Evolutionary conservation across 2,113 vertebrate genomes (phyloP).

Genomic region (Chloropsis cyanopogon): DNA sequence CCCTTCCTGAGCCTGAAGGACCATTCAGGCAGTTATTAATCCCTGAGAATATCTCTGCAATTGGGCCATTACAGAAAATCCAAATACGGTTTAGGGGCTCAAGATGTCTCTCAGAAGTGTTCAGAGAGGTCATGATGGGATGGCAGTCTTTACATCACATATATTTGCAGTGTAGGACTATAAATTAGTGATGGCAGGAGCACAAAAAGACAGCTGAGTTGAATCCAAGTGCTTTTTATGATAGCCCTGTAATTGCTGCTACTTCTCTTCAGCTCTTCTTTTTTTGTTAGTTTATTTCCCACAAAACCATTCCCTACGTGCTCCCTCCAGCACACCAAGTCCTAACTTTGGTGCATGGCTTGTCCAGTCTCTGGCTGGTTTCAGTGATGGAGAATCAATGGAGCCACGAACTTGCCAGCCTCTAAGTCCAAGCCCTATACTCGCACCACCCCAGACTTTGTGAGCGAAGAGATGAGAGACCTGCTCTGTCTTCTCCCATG

Average conservation of each 20-base stretch:
- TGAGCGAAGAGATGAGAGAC: neutral
- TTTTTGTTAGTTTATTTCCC: neutral
- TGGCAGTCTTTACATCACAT: neutral
- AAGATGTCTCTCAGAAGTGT: neutral
- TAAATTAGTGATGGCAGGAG: neutral
- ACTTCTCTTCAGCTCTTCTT: neutral
- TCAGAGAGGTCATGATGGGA: neutral
- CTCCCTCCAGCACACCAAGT: neutral
- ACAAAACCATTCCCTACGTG: neutral
- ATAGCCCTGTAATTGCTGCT: neutral
- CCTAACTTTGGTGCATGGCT: neutral
- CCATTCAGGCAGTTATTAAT: neutral
- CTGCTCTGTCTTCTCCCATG: neutral
- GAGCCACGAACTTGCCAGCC: neutral
- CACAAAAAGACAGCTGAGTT: neutral
- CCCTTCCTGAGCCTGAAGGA: neutral
- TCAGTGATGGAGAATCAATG: neutral
- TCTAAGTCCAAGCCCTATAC: neutral
- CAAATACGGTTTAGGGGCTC: neutral
- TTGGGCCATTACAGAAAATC: neutral
- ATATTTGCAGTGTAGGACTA: neutral
- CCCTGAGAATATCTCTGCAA: neutral
- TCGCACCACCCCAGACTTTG: neutral
- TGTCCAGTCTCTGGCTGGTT: neutral
- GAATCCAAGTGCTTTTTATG: neutral